These are phyloP conservation scores for Anastatus disparis DNA, from an alignment of 1,140 invertebrate species.

Conservation along the genomic window DNA sequence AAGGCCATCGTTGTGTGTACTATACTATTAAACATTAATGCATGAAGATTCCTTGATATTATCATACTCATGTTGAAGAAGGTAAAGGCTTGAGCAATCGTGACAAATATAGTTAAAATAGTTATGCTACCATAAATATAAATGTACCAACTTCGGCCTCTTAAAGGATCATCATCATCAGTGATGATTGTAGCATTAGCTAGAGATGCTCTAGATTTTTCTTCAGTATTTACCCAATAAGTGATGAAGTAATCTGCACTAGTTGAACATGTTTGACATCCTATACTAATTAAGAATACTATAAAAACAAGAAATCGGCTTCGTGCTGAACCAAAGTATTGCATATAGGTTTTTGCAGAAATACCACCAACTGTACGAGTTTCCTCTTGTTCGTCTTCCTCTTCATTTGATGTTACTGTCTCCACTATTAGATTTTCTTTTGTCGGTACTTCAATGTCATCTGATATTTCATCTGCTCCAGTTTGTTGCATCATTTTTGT, in stretches of 20 bases:
- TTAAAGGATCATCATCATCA: constrained; percentile 2
- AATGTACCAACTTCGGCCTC: constrained; percentile 48
- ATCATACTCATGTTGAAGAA: constrained; percentile 79
- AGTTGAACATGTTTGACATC: constrained; percentile 71
- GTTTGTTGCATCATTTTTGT: constrained; percentile 54
- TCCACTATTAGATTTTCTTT: constrained; percentile 28
- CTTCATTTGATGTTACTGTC: not conserved
- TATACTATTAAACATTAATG: constrained; percentile 82
- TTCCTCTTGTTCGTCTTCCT: constrained; percentile 64
- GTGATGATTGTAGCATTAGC: not conserved
- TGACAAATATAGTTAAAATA: constrained; percentile 69
- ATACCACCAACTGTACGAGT: constrained; percentile 68
- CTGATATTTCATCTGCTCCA: constrained; percentile 17
- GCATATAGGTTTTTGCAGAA: constrained; percentile 68
- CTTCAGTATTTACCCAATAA: constrained; percentile 68
- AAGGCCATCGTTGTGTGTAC: constrained; percentile 82
- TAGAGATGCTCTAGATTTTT: too few relatives aligned
- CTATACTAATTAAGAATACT: constrained; percentile 66
- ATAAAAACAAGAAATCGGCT: constrained; percentile 64
- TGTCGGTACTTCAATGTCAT: too few relatives aligned
- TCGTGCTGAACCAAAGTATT: constrained; percentile 71
- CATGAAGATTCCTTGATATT: constrained; percentile 79
- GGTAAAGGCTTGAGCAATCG: constrained; percentile 69
- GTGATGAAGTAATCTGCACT: constrained; percentile 75
- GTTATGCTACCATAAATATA: constrained; percentile 68